Base-by-base conservation (phyloP, 2,888 invertebrate species). In the Lasiommata megera region DNA sequence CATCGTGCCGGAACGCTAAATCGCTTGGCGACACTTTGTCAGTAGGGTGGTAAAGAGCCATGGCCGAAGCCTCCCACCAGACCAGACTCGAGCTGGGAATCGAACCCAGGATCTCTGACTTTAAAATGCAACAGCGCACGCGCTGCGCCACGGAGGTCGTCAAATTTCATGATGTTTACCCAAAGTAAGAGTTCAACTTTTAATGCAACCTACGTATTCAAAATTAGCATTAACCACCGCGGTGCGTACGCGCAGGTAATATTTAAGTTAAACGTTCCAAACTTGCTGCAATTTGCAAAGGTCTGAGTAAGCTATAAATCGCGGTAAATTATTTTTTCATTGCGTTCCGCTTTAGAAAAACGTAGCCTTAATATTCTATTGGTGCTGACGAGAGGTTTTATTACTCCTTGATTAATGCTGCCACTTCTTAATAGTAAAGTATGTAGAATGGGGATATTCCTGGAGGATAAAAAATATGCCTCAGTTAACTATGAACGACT, bases 271-370 rank as follows among this genome's bases (percentile, higher is more conserved):
- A 90, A 86, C 88, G 88, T 82, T 79, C 80, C 77, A 86, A 88
- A 87, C 84, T 79, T 82, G 73, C 76, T 70, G 84, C 84, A 88
- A 89, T 89, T 88, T 88, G 80, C 82, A 69, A 70, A 66, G 73
- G 68, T 68, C 76, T 87, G 89, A 90, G 82, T 90, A 84, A 90
- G 89, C 89, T 84, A 90, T 90, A 90, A 89, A 90, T 90, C 89
- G 80, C 77, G 77, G 67, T 74, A 82, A 88, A 88, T 88, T 87
- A 87, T 88, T 86, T 87, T 87, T 88, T 85, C 87, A 88, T 88
- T 88, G 84, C 73, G 66, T 71, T 69, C 68, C 64, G 65, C 65
- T 64, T 65, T 54, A 63, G 7, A 51, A 48, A 61, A 47, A 62
- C 66, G 74, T 68, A 82, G 86, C 68, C 73, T 79, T 86, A 77